phyloP scores from a whole-genome alignment of 1,140 invertebrate genomes.

The Leptestheria dahalacensis region DNA sequence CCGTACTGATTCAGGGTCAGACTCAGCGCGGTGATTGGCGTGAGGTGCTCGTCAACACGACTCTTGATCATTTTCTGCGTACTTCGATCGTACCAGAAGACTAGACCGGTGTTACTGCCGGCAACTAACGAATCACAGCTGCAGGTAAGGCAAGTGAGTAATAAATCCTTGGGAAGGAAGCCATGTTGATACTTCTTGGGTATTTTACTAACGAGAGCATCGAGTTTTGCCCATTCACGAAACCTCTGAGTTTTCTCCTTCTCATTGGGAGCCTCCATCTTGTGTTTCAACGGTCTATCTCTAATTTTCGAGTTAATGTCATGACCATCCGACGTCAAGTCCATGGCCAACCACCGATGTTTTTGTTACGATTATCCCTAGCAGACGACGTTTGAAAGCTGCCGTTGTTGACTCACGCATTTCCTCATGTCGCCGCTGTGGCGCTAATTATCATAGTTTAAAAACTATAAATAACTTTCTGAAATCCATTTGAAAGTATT shows the following conservation, averaged over 20 bases:
- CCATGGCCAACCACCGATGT: too few relatives aligned
- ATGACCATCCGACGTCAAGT: too few relatives aligned
- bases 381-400: too few relatives aligned
- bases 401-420: too few relatives aligned
- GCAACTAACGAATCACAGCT: constrained; percentile 7
- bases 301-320: too few relatives aligned
- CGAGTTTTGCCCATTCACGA: background rate
- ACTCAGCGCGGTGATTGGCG: background rate
- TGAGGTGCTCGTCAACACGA: constrained; percentile 3
- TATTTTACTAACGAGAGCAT: background rate
- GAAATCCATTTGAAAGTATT: too few relatives aligned
- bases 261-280: background rate
- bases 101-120: background rate
- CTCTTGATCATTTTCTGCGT: background rate
- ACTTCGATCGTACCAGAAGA: constrained; percentile 5
- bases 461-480: too few relatives aligned
- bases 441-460: too few relatives aligned
- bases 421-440: too few relatives aligned
- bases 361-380: too few relatives aligned
- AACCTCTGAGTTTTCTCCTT: background rate
- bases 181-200: constrained; percentile 1
- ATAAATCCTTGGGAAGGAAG: background rate
- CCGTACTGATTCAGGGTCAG: background rate
- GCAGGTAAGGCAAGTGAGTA: constrained; percentile 1
- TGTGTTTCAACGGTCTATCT: too few relatives aligned